Evolutionary conservation across 2,113 vertebrate species (phyloP).

Genomic region (Hippocampus comes): DNA sequence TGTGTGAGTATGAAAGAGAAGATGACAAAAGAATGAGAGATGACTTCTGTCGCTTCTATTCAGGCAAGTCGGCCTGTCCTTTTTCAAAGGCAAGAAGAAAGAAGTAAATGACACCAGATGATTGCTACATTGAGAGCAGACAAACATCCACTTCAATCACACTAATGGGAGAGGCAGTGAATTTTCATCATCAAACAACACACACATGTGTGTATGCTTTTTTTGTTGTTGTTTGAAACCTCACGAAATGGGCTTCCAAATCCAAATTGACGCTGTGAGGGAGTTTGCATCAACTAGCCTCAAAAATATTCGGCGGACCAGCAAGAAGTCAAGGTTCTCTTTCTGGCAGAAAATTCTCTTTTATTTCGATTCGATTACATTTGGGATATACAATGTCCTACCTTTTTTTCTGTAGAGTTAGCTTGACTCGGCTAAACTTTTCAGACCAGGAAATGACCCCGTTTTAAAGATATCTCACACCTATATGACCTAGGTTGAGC

Average conservation of each 20-base stretch:
- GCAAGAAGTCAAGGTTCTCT: not conserved
- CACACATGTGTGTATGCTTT: not conserved
- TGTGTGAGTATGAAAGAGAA: not conserved
- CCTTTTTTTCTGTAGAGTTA: conserved; percentile 4
- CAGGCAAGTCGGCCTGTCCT: conserved; percentile 17
- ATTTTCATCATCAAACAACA: conserved; percentile 22
- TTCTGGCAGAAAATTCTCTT: not conserved
- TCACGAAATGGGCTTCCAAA: conserved; percentile 11
- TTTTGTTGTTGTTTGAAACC: not conserved
- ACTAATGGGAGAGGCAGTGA: not conserved
- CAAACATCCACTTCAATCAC: conserved; percentile 20
- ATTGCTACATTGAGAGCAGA: conserved; percentile 25
- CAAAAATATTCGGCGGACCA: not conserved
- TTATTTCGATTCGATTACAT: not conserved
- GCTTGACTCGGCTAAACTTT: not conserved
- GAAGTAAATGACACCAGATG: conserved; percentile 5
- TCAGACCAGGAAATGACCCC: not conserved
- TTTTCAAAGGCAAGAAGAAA: not conserved
- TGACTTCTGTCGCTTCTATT: not conserved
- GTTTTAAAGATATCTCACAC: conserved; percentile 2
- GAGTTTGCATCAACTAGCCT: not conserved
- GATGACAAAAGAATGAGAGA: not conserved
- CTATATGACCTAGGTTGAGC: conserved; percentile 11
- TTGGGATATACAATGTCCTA: not conserved
- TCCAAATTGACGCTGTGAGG: not conserved